Base-by-base conservation (phyloP, 1,140 invertebrate species). In the Drosophila busckii region DNA sequence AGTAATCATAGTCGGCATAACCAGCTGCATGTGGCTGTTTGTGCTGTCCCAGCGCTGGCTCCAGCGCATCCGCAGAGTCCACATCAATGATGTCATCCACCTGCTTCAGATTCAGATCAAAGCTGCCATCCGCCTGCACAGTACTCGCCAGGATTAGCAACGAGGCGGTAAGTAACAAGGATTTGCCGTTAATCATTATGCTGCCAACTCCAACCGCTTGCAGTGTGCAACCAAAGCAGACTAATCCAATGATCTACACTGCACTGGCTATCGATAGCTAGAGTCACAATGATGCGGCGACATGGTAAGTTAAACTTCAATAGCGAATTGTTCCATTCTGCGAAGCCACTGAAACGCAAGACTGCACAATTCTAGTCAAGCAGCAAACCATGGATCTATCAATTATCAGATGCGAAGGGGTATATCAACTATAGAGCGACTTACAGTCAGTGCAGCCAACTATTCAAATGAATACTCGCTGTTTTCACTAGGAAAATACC, bases 251-350 rank as follows among this genome's bases (percentile, higher is more conserved):
- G 9, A 23, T 17, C 41, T n/a, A 19, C n/a, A 17, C 2, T 3
- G 16, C 12, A 29, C 32, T 31, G 40, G 59, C 41, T 37, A 35
- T 56, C 32, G 50, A 56, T 64, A 48, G 49, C 31, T 44, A 17
- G 60, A 34, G 59, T 59, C 31, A 58, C 53, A 76, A 76, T 78
- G 31, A 50, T 54, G 49, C 73, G 73, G 68, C 67, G 73, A 80
- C 54, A 78, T 78, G 73, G 53, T 78, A 63, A 78, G 59, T 60
- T 80, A 23, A 71, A 71, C 73, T 71, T 67, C 54, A 78, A 78
- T 60, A 40, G 67, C 32, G 23, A 40, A 67, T 78, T 76, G 73
- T 80, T 41, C 17, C 31, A 63, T 62, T 73, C 50, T 58, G 53
- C 63, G 52, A 35, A 52, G 31, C 42, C 70, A 54, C 22, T 52